Evolutionary conservation across 2,888 invertebrate species (phyloP).

Genomic region (Glyphotaelius pellucidus): DNA sequence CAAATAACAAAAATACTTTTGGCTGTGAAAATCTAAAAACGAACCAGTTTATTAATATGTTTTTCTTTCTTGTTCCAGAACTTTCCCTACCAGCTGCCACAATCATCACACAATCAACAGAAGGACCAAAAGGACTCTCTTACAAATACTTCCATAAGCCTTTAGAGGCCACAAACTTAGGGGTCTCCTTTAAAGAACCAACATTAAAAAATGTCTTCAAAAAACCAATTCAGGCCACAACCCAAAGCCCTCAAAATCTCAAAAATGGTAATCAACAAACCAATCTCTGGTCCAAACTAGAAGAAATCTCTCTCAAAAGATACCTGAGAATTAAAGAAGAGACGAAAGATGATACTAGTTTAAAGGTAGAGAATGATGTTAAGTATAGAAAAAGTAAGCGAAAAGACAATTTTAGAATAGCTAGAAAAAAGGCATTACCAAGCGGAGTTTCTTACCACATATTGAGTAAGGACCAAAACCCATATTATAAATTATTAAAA

Average conservation of each 20-base stretch:
- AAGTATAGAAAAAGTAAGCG: constrained; percentile 40
- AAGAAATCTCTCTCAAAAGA: constrained; percentile 52
- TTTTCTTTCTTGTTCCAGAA: constrained; percentile 52
- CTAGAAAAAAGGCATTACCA: constrained; percentile 31
- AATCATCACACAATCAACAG: constrained; percentile 23
- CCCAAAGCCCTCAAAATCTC: background rate
- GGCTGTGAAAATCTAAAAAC: no score
- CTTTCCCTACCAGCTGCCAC: constrained; percentile 46
- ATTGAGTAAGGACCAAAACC: constrained; percentile 48
- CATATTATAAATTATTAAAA: constrained; percentile 56
- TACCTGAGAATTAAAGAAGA: constrained; percentile 44
- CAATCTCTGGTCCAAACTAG: constrained; percentile 59
- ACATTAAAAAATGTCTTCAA: background rate
- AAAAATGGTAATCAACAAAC: constrained; percentile 5
- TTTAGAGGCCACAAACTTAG: background rate
- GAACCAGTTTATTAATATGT: background rate
- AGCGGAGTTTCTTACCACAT: constrained; percentile 39
- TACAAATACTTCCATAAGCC: background rate
- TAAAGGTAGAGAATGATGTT: constrained; percentile 33
- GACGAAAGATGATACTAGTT: constrained; percentile 28
- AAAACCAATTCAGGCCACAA: background rate
- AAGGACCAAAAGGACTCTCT: background rate
- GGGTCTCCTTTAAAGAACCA: background rate
- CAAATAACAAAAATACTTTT: no score
- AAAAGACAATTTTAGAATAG: constrained; percentile 51